Percentiles rank a stretch among this genome's conserved stretches.
Evolutionary conservation across 2,113 vertebrate species (phyloP).

Genomic region (Xiphorhynchus elegans): DNA sequence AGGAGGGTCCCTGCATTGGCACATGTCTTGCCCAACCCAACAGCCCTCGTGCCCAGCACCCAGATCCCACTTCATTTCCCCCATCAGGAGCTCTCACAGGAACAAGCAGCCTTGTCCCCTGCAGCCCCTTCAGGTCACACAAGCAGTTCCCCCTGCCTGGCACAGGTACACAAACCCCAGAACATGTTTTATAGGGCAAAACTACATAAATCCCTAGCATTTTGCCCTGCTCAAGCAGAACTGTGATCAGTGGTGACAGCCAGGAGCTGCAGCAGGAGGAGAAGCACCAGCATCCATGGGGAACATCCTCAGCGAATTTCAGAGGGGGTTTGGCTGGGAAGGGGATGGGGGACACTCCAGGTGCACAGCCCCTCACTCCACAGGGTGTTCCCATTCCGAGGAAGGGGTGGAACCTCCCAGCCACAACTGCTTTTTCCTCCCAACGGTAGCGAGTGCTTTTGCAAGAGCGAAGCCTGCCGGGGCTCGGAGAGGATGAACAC

Average conservation of each 20-base stretch:
- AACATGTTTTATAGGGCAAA: rapidly evolving
- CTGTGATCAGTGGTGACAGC: rapidly evolving
- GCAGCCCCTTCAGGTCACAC: rapidly evolving
- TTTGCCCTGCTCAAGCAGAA: background rate
- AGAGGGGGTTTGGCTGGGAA: rapidly evolving
- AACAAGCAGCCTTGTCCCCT: background rate
- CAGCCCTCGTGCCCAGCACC: background rate
- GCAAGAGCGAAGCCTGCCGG: rapidly evolving
- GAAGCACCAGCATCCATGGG: rapidly evolving
- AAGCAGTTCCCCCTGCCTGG: rapidly evolving
- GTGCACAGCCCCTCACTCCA: rapidly evolving
- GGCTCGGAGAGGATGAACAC: rapidly evolving
- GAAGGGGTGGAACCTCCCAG: background rate
- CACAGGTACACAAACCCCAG: rapidly evolving
- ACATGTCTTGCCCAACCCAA: rapidly evolving
- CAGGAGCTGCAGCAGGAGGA: background rate
- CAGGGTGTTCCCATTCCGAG: rapidly evolving
- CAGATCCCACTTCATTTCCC: rapidly evolving
- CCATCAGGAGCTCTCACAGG: rapidly evolving
- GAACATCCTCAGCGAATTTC: background rate
- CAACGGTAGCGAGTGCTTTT: background rate
- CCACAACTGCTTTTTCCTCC: background rate
- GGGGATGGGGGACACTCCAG: rapidly evolving
- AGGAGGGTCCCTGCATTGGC: background rate
- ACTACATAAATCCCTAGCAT: rapidly evolving